These are phyloP conservation scores for Myiothlypis chrysogaster DNA, from an alignment of 2,797 vertebrate species.

Conservation along the genomic window DNA sequence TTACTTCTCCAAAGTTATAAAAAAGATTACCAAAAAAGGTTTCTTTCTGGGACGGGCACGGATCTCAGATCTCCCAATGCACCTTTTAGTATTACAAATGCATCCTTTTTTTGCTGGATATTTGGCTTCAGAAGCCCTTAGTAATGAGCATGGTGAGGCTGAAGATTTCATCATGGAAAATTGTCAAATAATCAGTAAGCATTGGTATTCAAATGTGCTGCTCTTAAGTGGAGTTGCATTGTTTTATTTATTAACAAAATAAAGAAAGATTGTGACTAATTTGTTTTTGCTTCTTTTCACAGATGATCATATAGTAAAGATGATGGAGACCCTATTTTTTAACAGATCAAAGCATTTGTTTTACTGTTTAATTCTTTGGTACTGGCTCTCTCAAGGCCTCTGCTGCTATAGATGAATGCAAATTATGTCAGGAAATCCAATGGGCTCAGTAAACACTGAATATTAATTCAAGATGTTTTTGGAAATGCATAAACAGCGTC, in stretches of 20 bases:
- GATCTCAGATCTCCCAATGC: neutral
- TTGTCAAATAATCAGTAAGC: neutral
- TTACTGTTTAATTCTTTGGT: conserved; percentile 42
- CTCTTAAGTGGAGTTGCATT: neutral
- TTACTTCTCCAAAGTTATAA: neutral
- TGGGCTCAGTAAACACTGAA: conserved; percentile 37
- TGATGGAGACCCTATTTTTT: conserved; percentile 19
- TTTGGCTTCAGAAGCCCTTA: neutral
- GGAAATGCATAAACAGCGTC: conserved; percentile 30
- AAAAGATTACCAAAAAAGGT: neutral
- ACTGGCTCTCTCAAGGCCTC: conserved; percentile 1
- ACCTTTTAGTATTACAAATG: neutral
- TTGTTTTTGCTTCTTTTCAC: neutral
- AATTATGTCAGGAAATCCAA: conserved; percentile 51
- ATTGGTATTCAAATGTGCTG: neutral
- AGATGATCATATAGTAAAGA: neutral
- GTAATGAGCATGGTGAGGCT: neutral
- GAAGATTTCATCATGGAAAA: neutral
- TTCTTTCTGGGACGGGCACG: neutral
- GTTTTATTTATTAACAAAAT: neutral
- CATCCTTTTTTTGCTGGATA: neutral
- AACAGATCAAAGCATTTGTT: conserved; percentile 47
- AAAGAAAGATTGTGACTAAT: neutral
- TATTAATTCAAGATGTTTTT: conserved; percentile 52
- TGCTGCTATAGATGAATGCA: conserved; percentile 45